These are phyloP conservation scores for Chrysodeixis includens DNA, from an alignment of 2,888 invertebrate species.

Conservation along the genomic window DNA sequence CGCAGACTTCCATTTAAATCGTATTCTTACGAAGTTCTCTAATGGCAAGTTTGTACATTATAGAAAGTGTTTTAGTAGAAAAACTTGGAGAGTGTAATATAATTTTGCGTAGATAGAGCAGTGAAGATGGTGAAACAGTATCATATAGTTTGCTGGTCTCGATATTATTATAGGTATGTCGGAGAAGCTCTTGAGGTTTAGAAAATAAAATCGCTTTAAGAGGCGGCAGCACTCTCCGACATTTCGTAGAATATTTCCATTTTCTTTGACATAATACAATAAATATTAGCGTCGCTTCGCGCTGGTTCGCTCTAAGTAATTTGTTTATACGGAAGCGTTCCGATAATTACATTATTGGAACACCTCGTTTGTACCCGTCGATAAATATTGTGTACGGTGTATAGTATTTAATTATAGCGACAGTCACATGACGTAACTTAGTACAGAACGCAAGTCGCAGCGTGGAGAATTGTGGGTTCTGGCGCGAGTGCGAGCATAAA, in stretches of 20 bases:
- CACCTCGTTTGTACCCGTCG: conserved; percentile 17
- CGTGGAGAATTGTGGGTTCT: conserved; percentile 60
- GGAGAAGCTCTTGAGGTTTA: conserved; percentile 46
- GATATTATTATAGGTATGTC: conserved; percentile 48
- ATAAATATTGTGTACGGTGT: conserved; percentile 42
- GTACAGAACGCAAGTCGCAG: conserved; percentile 54
- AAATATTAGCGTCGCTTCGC: conserved; percentile 13
- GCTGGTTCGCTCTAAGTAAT: conserved; percentile 20
- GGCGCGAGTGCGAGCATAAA: conserved; percentile 68
- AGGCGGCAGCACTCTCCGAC: conserved; percentile 38
- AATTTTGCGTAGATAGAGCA: conserved; percentile 23
- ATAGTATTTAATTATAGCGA: conserved; percentile 63
- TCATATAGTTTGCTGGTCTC: conserved; percentile 46
- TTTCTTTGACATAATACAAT: conserved; percentile 54
- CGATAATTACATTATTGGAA: conserved; percentile 39
- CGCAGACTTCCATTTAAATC: conserved; percentile 67
- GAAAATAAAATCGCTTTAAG: conserved; percentile 58
- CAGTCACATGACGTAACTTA: conserved; percentile 62
- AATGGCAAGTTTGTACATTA: conserved; percentile 53
- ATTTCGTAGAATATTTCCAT: conserved; percentile 54
- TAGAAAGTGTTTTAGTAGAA: conserved; percentile 32
- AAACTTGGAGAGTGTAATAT: conserved; percentile 3
- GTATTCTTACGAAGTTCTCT: conserved; percentile 59
- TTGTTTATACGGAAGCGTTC: conserved; percentile 30
- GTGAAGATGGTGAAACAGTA: conserved; percentile 31